Percentiles rank a stretch among this genome's conserved stretches.
These are phyloP conservation scores for Plebejus melissa DNA, from an alignment of 2,888 invertebrate genomes.

Conservation along the genomic window DNA sequence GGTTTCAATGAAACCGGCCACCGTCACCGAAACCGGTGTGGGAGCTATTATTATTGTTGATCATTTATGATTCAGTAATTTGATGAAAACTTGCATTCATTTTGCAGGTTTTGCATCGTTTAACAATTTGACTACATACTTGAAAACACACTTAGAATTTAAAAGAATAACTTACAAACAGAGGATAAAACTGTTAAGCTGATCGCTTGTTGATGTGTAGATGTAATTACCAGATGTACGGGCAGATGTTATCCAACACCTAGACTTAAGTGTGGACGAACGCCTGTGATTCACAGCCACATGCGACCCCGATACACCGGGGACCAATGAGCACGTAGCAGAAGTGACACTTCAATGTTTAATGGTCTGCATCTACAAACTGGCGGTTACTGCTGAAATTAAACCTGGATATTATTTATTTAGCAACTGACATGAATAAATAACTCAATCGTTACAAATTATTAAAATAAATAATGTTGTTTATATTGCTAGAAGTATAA, in stretches of 20 bases:
- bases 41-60: no score
- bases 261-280: constrained; percentile 40
- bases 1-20: no score
- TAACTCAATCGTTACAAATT: no score
- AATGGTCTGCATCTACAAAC: no score
- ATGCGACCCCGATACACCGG: constrained; percentile 67
- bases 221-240: constrained; percentile 33
- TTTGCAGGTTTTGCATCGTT: no score
- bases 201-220: neutral
- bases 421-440: no score
- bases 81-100: no score
- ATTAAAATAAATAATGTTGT: no score
- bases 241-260: constrained; percentile 38
- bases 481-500: no score
- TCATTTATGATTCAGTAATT: neutral
- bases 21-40: no score
- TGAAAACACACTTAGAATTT: neutral
- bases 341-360: constrained; percentile 2
- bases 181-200: neutral
- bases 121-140: neutral
- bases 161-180: neutral
- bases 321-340: constrained; percentile 30
- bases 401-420: no score
- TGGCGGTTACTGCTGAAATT: no score
- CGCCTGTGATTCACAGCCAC: constrained; percentile 68